These are phyloP conservation scores for Embidobia sp. DNA, from an alignment of 2,888 invertebrate genomes.

Conservation along the genomic window DNA sequence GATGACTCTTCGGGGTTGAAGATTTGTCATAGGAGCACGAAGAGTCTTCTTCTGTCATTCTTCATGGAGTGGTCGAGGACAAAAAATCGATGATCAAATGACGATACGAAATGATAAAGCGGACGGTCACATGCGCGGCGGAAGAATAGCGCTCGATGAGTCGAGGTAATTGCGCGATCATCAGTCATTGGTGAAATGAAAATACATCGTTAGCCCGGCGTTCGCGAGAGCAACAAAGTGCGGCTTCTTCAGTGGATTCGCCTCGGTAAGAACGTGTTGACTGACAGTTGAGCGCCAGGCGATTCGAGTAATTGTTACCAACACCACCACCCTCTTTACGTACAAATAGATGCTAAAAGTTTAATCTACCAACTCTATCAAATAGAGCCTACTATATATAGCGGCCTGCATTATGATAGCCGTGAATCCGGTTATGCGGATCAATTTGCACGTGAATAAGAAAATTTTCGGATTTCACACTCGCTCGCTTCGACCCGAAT, in stretches of 20 bases:
- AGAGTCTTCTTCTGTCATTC: conserved; percentile 55
- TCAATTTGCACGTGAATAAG: conserved; percentile 60
- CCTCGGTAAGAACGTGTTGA: conserved; percentile 64
- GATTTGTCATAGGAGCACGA: conserved; percentile 44
- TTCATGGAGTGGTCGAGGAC: conserved; percentile 2
- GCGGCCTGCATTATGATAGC: conserved; percentile 54
- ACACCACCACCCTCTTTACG: conserved; percentile 46
- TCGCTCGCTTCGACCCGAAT: conserved; percentile 24
- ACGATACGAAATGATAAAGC: no score
- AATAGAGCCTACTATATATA: conserved; percentile 64
- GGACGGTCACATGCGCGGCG: no score
- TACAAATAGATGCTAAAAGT: conserved; percentile 65
- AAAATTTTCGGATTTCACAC: conserved; percentile 37
- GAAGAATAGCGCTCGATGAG: no score
- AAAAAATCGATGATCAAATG: neutral
- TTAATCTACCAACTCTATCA: conserved; percentile 66
- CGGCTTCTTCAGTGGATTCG: conserved; percentile 42
- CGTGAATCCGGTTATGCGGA: conserved; percentile 56
- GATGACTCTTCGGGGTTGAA: conserved; percentile 56
- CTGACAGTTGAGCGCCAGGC: conserved; percentile 63
- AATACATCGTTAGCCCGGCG: conserved; percentile 16
- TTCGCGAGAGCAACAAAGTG: conserved; percentile 10
- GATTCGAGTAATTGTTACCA: conserved; percentile 65
- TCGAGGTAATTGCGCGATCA: conserved; percentile 1
- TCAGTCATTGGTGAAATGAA: conserved; percentile 29